Percentiles rank a stretch among this genome's conserved stretches.
phyloP scores from a whole-genome alignment of 2,888 invertebrate species.

The Meteorus colon region DNA sequence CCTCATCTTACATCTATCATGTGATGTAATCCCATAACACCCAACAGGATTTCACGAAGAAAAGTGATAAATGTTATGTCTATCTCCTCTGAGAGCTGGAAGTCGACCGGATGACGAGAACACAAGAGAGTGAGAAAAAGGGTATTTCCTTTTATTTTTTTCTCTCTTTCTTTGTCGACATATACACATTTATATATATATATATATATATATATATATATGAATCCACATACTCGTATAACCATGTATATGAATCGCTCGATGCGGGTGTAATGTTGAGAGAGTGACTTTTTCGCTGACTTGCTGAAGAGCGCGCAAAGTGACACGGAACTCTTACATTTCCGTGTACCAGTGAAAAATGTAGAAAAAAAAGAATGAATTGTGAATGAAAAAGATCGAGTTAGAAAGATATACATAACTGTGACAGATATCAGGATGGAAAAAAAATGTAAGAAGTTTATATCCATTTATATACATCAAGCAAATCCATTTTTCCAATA shows the following conservation, averaged over 20 bases:
- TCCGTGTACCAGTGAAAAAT: conserved; percentile 31
- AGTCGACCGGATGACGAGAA: conserved; percentile 38
- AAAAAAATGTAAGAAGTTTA: not conserved
- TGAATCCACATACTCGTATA: conserved; percentile 1
- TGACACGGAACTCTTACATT: conserved; percentile 38
- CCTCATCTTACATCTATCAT: conserved; percentile 35
- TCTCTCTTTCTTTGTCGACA: not conserved
- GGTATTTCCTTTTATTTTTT: conserved; percentile 36
- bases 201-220: not conserved
- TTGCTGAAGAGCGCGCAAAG: conserved; percentile 32
- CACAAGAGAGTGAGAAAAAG: conserved; percentile 39
- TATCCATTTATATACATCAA: too few species aligned
- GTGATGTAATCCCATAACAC: conserved; percentile 33
- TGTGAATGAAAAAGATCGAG: conserved; percentile 7
- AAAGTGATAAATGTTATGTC: conserved; percentile 47
- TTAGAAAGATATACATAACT: conserved; percentile 24
- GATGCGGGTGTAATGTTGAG: conserved; percentile 43
- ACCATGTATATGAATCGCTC: conserved; percentile 24
- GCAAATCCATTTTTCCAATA: too few species aligned
- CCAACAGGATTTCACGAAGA: conserved; percentile 36
- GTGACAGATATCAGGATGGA: not conserved
- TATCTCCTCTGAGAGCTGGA: conserved; percentile 38
- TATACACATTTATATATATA: not conserved
- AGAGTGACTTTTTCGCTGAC: conserved; percentile 45
- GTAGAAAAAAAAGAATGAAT: conserved; percentile 14